phyloP scores from a whole-genome alignment of 92 coral and sea anemone genomes.

The Paragorgia papillata region DNA sequence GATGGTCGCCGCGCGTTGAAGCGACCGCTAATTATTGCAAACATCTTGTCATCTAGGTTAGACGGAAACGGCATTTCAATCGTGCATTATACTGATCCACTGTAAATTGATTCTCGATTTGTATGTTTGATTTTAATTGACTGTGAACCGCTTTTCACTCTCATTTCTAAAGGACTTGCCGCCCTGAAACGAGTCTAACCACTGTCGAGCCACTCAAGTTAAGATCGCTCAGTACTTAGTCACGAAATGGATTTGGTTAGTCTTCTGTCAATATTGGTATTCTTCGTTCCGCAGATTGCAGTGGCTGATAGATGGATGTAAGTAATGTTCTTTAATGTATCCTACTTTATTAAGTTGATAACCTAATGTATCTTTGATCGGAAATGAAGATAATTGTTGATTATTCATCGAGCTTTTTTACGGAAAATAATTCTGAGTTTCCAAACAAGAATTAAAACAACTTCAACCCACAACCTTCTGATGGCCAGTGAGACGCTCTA shows the following conservation, averaged over 20 bases:
- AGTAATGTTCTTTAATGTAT: neutral
- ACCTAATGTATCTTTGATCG: too few species aligned
- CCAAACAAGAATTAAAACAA: too few species aligned
- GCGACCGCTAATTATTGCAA: constrained; percentile 19
- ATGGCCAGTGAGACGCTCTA: too few species aligned
- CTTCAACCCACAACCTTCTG: too few species aligned
- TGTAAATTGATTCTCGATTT: constrained; percentile 1
- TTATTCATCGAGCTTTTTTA: too few species aligned
- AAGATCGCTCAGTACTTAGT: neutral
- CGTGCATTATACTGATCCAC: constrained; percentile 8
- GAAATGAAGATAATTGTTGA: too few species aligned
- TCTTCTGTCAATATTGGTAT: neutral
- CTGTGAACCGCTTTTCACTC: neutral
- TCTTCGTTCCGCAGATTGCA: neutral
- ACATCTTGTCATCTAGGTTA: constrained; percentile 6
- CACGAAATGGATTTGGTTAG: neutral
- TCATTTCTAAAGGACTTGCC: neutral
- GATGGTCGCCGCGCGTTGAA: constrained; percentile 28
- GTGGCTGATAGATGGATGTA: constrained; percentile 39
- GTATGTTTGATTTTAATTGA: constrained; percentile 5
- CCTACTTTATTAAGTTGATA: too few species aligned
- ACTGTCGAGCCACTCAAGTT: neutral
- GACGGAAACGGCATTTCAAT: constrained; percentile 19
- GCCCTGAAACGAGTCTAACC: neutral
- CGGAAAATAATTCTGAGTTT: too few species aligned